A percentile compares a stretch with the other conserved stretches of the same genome.
Evolutionary conservation across 2,113 vertebrate species (phyloP).

Genomic region (Euleptes europaea): DNA sequence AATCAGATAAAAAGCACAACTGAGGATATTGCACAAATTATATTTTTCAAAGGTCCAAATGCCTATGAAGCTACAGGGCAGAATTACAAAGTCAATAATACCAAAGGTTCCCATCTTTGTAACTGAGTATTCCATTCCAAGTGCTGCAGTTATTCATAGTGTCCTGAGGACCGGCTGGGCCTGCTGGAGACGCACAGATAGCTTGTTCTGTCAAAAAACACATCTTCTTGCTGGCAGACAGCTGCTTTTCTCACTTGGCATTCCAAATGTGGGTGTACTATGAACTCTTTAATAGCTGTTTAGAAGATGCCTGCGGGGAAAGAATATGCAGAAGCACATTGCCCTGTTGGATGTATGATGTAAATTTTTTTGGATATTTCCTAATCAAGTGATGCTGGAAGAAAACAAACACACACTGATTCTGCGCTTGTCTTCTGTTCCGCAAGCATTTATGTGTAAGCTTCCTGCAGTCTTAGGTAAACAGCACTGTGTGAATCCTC

Average conservation of each 20-base stretch:
- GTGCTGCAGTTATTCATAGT: neutral
- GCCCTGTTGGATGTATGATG: neutral
- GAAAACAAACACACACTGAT: too few species aligned
- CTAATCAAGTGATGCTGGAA: neutral
- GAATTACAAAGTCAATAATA: neutral
- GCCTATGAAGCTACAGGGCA: neutral
- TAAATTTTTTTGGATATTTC: neutral
- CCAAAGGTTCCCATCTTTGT: neutral
- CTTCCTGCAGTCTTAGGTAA: neutral
- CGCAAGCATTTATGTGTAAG: neutral
- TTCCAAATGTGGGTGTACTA: neutral
- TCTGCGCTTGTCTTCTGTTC: neutral
- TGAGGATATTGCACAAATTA: neutral
- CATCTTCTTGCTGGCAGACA: neutral
- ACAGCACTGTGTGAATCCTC: neutral
- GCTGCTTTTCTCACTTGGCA: neutral
- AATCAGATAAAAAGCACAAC: neutral
- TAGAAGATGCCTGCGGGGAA: neutral
- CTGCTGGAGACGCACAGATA: too few species aligned
- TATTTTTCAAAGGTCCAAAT: neutral
- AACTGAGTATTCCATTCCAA: neutral
- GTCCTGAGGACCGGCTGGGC: neutral
- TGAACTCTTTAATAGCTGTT: neutral
- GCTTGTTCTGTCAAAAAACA: neutral
- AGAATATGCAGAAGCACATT: neutral